Percentiles rank a stretch among this genome's conserved stretches.
Conservation (phyloP, 1,140 invertebrate species). For the Penaeus chinensis region DNA sequence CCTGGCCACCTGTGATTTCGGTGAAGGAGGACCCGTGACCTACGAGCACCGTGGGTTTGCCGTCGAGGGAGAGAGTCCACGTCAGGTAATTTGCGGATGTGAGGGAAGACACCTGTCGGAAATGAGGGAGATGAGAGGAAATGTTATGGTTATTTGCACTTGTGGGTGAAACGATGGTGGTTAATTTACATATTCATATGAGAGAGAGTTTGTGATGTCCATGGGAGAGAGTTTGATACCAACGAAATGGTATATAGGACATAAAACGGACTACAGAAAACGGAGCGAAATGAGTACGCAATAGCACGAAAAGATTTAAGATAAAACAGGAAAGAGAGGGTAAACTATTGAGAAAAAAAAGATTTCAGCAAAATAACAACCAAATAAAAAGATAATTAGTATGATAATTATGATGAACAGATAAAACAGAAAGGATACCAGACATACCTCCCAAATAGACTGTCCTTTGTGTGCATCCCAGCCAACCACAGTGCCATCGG, state of each 20-base stretch:
- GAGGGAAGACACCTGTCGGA: slow-evolving; percentile 19
- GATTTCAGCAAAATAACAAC: neutral
- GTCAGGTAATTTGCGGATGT: slow-evolving; percentile 20
- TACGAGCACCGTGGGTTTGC: slow-evolving; percentile 34
- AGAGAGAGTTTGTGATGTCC: too few relatives aligned
- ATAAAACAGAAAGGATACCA: too few relatives aligned
- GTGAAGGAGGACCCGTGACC: slow-evolving; percentile 30
- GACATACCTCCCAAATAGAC: slow-evolving; percentile 32
- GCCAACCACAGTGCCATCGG: slow-evolving; percentile 25
- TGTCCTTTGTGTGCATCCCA: slow-evolving; percentile 31
- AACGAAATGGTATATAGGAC: too few relatives aligned
- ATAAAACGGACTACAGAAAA: too few relatives aligned
- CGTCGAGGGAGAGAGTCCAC: slow-evolving; percentile 48
- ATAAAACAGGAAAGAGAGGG: too few relatives aligned
- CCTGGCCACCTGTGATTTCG: slow-evolving; percentile 57
- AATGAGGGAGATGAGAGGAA: neutral
- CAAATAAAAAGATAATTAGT: neutral
- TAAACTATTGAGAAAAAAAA: too few relatives aligned
- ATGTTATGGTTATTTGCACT: neutral
- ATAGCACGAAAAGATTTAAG: too few relatives aligned
- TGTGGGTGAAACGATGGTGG: neutral
- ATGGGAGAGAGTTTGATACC: too few relatives aligned
- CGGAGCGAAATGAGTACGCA: too few relatives aligned
- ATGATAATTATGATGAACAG: too few relatives aligned
- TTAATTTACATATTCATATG: too few relatives aligned